Percentiles rank a stretch among this genome's conserved stretches.
Evolutionary conservation across 1,140 invertebrate genomes (phyloP).

Genomic region (Drosophila baimaii): DNA sequence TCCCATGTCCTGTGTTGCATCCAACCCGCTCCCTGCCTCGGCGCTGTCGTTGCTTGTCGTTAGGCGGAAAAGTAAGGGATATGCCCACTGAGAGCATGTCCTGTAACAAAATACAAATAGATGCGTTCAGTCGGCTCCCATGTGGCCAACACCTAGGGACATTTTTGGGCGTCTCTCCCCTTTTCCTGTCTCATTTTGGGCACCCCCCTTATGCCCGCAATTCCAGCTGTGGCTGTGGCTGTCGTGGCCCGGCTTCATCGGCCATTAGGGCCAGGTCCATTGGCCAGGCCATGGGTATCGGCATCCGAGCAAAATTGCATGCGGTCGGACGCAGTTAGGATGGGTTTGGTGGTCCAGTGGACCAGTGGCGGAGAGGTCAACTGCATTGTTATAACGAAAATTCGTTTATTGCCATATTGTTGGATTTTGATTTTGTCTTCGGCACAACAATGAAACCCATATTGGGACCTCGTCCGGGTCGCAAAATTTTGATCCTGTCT

Average conservation of each 20-base stretch:
- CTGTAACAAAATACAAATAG: slow-evolving; percentile 74
- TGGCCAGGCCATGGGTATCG: slow-evolving; percentile 19
- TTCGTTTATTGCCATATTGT: slow-evolving; percentile 74
- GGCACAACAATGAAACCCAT: slow-evolving; percentile 25
- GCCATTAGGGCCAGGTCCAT: slow-evolving; percentile 7
- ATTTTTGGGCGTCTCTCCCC: slow-evolving; percentile 6
- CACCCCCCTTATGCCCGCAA: background rate
- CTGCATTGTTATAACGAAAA: slow-evolving; percentile 62
- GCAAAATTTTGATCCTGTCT: background rate
- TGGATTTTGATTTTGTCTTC: slow-evolving; percentile 67
- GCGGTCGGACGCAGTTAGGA: slow-evolving; percentile 61
- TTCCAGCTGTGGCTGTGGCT: slow-evolving; percentile 5
- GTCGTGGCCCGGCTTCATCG: background rate
- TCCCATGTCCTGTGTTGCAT: slow-evolving; percentile 10
- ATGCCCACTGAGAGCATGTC: slow-evolving; percentile 64
- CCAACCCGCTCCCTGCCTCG: background rate
- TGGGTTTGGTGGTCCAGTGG: background rate
- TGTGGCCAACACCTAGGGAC: slow-evolving; percentile 57
- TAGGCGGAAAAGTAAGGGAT: slow-evolving; percentile 38
- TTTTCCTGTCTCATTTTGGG: background rate
- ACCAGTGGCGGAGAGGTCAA: slow-evolving; percentile 9
- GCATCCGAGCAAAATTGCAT: slow-evolving; percentile 63
- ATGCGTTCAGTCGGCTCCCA: slow-evolving; percentile 33
- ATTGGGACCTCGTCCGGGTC: background rate
- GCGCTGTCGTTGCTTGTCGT: background rate